Evolutionary conservation across 2,888 invertebrate species (phyloP).

Genomic region (Helicoverpa assulta): DNA sequence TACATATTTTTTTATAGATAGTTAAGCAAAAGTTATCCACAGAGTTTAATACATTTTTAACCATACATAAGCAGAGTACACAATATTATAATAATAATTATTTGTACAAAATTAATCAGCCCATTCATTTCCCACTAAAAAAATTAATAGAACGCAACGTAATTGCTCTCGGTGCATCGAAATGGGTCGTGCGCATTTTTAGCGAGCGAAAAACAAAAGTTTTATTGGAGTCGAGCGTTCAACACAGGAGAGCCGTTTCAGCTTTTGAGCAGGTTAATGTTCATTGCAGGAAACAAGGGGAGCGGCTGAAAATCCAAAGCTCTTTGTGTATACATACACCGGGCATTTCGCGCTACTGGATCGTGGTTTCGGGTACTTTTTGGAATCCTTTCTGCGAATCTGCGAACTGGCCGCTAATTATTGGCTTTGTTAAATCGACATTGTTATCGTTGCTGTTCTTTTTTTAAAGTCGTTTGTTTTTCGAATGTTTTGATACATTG

Average conservation of each 20-base stretch:
- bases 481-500: neutral
- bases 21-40: too few species aligned
- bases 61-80: neutral
- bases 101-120: neutral
- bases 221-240: slow-evolving; percentile 71
- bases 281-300: slow-evolving; percentile 72
- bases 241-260: slow-evolving; percentile 70
- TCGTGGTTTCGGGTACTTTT: slow-evolving; percentile 20
- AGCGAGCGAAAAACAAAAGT: slow-evolving; percentile 71
- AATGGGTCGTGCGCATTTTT: slow-evolving; percentile 71
- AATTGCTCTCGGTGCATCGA: slow-evolving; percentile 58
- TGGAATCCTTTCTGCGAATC: slow-evolving; percentile 19
- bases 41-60: neutral
- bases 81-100: neutral
- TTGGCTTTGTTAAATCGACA: slow-evolving; percentile 36
- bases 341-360: slow-evolving; percentile 36
- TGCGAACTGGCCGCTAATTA: slow-evolving; percentile 32
- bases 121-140: slow-evolving; percentile 26
- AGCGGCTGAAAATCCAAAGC: slow-evolving; percentile 63
- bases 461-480: slow-evolving; percentile 3
- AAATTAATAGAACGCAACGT: slow-evolving; percentile 49
- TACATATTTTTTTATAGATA: too few species aligned
- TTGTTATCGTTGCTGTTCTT: neutral
- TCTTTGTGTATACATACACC: slow-evolving; percentile 64
- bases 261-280: slow-evolving; percentile 80